Conservation (phyloP, 2,888 invertebrate species). For the Aelia acuminata region DNA sequence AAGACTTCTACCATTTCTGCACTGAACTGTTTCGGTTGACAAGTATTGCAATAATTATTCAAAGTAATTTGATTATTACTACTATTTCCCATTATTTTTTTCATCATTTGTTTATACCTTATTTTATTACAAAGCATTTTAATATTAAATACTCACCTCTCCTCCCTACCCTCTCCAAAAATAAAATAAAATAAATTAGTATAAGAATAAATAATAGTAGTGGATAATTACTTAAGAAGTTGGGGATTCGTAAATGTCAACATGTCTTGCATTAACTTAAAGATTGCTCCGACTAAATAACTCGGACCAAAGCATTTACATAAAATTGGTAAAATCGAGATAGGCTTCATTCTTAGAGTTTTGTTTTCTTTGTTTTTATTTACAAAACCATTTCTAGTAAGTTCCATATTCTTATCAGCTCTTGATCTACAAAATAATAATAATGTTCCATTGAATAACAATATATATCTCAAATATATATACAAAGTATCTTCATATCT, state of each 20-base stretch:
- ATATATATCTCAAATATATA: no score
- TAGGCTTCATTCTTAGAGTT: neutral
- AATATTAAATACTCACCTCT: no score
- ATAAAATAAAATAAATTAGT: neutral
- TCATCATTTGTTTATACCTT: no score
- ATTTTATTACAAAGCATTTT: no score
- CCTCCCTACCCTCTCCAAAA: no score
- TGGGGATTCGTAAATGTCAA: conserved; percentile 32
- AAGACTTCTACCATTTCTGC: no score
- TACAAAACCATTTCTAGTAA: neutral
- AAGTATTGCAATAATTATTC: no score
- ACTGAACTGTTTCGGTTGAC: no score
- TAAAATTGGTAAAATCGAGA: conserved; percentile 24
- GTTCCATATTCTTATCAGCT: neutral
- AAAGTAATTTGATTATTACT: no score
- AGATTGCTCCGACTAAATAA: neutral
- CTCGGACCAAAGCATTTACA: conserved; percentile 1
- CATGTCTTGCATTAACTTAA: conserved; percentile 24
- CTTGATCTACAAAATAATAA: neutral
- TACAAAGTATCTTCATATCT: no score
- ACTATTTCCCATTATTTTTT: no score
- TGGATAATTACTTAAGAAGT: conserved; percentile 18
- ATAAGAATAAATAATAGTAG: neutral
- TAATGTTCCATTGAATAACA: no score
- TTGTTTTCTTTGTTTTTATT: neutral